Conservation (phyloP, 2,113 vertebrate genomes). For the Varanus komodoensis region DNA sequence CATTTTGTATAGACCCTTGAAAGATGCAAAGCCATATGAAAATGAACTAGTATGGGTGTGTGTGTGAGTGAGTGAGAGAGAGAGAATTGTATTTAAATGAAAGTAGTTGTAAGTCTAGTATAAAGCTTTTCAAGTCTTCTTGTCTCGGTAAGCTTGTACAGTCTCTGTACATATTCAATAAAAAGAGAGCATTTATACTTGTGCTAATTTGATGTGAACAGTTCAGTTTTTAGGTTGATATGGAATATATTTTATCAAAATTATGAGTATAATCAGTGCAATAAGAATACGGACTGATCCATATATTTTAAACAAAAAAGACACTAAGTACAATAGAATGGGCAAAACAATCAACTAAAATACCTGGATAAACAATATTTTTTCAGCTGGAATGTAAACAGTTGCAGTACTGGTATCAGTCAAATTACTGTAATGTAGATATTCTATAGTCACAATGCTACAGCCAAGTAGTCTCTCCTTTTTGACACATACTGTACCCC, state of each 20-base stretch:
- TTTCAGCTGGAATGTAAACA: too few species aligned
- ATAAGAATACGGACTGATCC: neutral
- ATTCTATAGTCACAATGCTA: too few species aligned
- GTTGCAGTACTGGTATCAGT: too few species aligned
- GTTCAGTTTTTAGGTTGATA: neutral
- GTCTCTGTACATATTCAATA: neutral
- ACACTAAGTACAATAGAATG: too few species aligned
- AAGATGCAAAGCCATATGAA: neutral
- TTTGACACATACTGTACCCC: too few species aligned
- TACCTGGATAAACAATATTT: too few species aligned
- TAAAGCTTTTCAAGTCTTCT: neutral
- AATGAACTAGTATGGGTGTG: neutral
- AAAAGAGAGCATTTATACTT: neutral
- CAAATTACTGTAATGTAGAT: too few species aligned
- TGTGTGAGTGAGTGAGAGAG: neutral
- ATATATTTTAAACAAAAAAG: too few species aligned
- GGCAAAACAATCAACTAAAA: too few species aligned
- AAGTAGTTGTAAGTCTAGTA: neutral
- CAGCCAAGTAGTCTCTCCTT: too few species aligned
- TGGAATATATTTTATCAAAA: neutral
- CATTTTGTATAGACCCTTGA: neutral
- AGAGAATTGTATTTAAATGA: neutral
- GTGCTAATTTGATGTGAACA: neutral
- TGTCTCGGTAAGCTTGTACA: neutral
- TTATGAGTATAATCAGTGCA: neutral